Percentiles rank a stretch among this genome's conserved stretches.
Conservation (phyloP, 2,797 vertebrate species). For the Iguana delicatissima region DNA sequence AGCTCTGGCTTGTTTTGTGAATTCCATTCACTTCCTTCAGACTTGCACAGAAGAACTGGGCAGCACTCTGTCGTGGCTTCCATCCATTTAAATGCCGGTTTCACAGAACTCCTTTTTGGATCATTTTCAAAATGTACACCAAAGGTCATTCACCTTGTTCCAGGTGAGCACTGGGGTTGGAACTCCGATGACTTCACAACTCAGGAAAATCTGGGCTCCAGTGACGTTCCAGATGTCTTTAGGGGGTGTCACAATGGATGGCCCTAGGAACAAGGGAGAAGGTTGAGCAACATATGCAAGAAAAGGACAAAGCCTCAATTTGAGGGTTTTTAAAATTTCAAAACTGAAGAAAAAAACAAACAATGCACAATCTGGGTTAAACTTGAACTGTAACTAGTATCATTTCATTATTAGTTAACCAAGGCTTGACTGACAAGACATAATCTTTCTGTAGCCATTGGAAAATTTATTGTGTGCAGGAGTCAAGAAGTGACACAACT, state of each 20-base stretch:
- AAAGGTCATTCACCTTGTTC: slow-evolving; percentile 86
- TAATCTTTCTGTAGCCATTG: background rate
- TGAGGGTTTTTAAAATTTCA: background rate
- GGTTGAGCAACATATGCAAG: fast-evolving
- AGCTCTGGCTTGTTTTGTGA: background rate
- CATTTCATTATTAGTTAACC: background rate
- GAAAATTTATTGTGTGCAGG: background rate
- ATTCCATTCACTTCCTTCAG: background rate
- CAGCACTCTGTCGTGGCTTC: background rate
- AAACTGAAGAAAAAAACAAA: background rate
- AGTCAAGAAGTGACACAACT: background rate
- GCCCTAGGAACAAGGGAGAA: slow-evolving; percentile 78
- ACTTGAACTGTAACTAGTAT: no score
- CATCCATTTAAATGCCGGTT: background rate
- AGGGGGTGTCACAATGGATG: slow-evolving; percentile 90
- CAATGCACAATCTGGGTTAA: background rate
- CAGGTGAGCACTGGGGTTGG: slow-evolving; percentile 93
- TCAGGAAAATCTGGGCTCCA: slow-evolving; percentile 92
- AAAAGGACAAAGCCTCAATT: background rate
- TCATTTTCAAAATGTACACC: no score
- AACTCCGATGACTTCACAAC: slow-evolving; percentile 92
- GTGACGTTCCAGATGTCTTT: slow-evolving; percentile 91
- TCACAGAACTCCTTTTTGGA: background rate
- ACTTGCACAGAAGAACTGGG: background rate
- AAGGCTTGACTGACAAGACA: background rate